Conservation (phyloP, 1,140 invertebrate genomes). For the Dreissena polymorpha region DNA sequence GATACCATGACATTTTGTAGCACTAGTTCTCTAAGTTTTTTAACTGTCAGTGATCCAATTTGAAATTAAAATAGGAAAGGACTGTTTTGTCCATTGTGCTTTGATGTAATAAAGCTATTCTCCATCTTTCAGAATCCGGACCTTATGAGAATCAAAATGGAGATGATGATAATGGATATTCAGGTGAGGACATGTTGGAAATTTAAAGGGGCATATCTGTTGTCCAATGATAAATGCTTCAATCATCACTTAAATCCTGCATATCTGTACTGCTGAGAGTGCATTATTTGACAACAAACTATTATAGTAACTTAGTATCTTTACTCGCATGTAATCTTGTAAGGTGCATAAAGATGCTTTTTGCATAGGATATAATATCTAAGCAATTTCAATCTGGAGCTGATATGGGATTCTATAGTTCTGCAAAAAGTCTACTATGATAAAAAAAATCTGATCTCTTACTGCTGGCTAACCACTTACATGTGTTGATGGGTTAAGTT, state of each 20-base stretch:
- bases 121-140: slow-evolving; percentile 80
- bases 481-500: no score
- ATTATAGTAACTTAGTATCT: neutral
- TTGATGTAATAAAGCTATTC: slow-evolving; percentile 3
- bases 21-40: no score
- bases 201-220: neutral
- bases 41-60: no score
- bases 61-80: no score
- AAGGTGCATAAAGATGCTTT: neutral
- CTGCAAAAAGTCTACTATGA: neutral
- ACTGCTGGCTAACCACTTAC: neutral
- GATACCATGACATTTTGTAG: no score
- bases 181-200: slow-evolving; percentile 80
- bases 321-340: neutral
- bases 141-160: slow-evolving; percentile 95
- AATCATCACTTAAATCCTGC: neutral
- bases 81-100: no score
- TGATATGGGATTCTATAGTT: no score
- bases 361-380: neutral
- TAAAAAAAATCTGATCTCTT: neutral
- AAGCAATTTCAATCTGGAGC: no score
- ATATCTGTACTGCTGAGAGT: neutral
- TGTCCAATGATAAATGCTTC: neutral
- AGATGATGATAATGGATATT: slow-evolving; percentile 93
- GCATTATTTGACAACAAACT: neutral